These are phyloP conservation scores for Rhinatrema bivittatum DNA, from an alignment of 2,797 vertebrate genomes.

Conservation along the genomic window DNA sequence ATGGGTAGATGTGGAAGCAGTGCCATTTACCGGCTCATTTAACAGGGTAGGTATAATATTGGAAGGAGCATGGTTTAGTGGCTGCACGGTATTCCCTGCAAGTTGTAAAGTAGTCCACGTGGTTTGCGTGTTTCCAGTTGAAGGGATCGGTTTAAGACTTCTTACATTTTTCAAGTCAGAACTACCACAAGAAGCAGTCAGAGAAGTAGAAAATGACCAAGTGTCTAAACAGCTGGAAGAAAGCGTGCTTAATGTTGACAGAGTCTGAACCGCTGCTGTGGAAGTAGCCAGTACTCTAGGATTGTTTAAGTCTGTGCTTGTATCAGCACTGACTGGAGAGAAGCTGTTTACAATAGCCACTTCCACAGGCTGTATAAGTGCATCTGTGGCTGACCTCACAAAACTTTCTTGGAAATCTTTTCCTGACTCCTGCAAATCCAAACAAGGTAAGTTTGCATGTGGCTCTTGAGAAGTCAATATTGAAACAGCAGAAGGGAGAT, in stretches of 20 bases:
- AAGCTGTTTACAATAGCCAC: slow-evolving; percentile 35
- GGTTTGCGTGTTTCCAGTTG: slow-evolving; percentile 89
- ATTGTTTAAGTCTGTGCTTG: slow-evolving; percentile 39
- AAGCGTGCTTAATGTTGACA: slow-evolving; percentile 22
- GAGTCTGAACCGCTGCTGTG: slow-evolving; percentile 40
- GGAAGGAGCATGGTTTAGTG: slow-evolving; percentile 62
- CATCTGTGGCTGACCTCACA: slow-evolving; percentile 5
- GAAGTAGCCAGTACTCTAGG: slow-evolving; percentile 29
- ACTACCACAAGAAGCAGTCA: slow-evolving; percentile 42
- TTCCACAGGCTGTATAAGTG: slow-evolving; percentile 41
- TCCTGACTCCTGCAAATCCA: slow-evolving; percentile 15
- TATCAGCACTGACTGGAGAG: slow-evolving; percentile 43
- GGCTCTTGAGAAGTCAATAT: slow-evolving; percentile 13
- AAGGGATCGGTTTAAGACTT: slow-evolving; percentile 60
- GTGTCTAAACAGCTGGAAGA: slow-evolving; percentile 43
- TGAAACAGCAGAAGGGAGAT: slow-evolving; percentile 23
- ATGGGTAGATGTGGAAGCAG: slow-evolving; percentile 21
- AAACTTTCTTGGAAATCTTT: slow-evolving; percentile 31
- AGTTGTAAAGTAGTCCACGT: slow-evolving; percentile 96
- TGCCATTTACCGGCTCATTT: slow-evolving; percentile 30
- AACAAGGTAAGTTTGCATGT: slow-evolving; percentile 21
- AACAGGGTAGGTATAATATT: slow-evolving; percentile 56
- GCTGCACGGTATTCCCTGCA: slow-evolving; percentile 87
- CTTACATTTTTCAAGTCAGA: slow-evolving; percentile 63
- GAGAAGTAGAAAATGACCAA: slow-evolving; percentile 54